These are phyloP conservation scores for Drosophila hamatofila DNA, from an alignment of 2,888 invertebrate species.

Conservation along the genomic window DNA sequence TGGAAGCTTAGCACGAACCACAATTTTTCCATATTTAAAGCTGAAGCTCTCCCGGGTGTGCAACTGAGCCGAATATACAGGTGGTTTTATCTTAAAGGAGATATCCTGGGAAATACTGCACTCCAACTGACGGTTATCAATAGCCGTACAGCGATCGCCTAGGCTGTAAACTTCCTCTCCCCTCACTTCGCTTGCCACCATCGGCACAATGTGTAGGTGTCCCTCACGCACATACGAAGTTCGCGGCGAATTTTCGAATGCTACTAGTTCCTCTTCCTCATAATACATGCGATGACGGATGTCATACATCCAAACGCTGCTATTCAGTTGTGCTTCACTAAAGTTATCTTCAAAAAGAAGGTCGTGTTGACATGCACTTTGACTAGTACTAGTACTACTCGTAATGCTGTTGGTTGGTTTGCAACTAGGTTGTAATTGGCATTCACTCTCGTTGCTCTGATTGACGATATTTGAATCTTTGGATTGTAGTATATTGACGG, in stretches of 20 bases:
- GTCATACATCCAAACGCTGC: slow-evolving; percentile 87
- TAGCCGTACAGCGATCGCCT: slow-evolving; percentile 86
- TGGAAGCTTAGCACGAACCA: slow-evolving; percentile 90
- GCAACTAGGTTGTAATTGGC: slow-evolving; percentile 48
- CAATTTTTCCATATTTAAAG: slow-evolving; percentile 90
- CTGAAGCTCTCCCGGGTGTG: slow-evolving; percentile 88
- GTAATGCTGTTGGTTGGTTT: slow-evolving; percentile 42
- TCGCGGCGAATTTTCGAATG: slow-evolving; percentile 83
- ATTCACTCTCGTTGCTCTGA: slow-evolving; percentile 27
- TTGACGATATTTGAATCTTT: slow-evolving; percentile 14
- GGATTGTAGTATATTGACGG: slow-evolving; percentile 7
- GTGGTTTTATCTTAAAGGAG: slow-evolving; percentile 88
- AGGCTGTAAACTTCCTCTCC: slow-evolving; percentile 66
- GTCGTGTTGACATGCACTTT: slow-evolving; percentile 82
- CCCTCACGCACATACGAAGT: slow-evolving; percentile 81
- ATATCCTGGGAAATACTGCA: slow-evolving; percentile 70
- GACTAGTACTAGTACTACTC: slow-evolving; percentile 3
- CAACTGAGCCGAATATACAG: slow-evolving; percentile 88
- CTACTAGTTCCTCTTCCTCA: slow-evolving; percentile 86
- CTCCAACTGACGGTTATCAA: slow-evolving; percentile 85
- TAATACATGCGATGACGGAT: slow-evolving; percentile 87
- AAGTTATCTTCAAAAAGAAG: slow-evolving; percentile 89
- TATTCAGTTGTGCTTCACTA: slow-evolving; percentile 82
- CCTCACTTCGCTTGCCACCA: slow-evolving; percentile 67
- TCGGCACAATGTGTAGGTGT: slow-evolving; percentile 84